Evolutionary conservation across 2,797 vertebrate genomes (phyloP), one percentile per base, ranked within the genome.

Genomic region (Iguana delicatissima): DNA sequence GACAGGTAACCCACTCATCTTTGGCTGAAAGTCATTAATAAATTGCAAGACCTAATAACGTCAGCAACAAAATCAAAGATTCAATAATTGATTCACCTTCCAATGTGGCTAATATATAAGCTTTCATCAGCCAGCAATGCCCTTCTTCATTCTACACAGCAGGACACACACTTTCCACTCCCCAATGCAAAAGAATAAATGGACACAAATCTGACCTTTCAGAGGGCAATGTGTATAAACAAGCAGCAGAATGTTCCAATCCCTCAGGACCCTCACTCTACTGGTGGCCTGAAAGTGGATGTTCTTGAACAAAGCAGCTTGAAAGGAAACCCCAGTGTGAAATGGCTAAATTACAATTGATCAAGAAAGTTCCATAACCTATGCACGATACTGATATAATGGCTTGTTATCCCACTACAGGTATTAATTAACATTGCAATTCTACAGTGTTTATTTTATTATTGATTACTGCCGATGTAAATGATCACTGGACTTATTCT

Each of bases 311-410:
- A 67, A 88, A 64, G 38, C 24, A 84, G 29, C 24, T 20, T 29
- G 26, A 16, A 55, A 55, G 79, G 50, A 29, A n/a, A 32, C 14
- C 26, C 35, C 9, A 42, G 14, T 32, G 4, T 46, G 57, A 59
- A 77, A 77, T 24, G 29, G 73, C 16, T 9, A 42, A 86, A 59
- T 59, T 29, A 26, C 20, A 10, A 79, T 77, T 79, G 32, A 42
- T n/a, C 57, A 77, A 87, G 52, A 84, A 64, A 2, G 32, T 35
- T 52, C 32, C 24, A 9, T 55, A 62, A 69, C 64, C n/a, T 88
- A 32, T 88, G 86, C 32, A 52, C 52, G 80, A 55, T 52, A 69
- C 9, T 80, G 79, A 87, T 64, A 88, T 38, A 87, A 80, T 67
- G 42, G 46, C 32, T 35, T 35, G 7, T 80, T 35, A 67, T 9